Base-by-base conservation (phyloP, 2,797 vertebrate genomes). In the Gallinago solitaria region DNA sequence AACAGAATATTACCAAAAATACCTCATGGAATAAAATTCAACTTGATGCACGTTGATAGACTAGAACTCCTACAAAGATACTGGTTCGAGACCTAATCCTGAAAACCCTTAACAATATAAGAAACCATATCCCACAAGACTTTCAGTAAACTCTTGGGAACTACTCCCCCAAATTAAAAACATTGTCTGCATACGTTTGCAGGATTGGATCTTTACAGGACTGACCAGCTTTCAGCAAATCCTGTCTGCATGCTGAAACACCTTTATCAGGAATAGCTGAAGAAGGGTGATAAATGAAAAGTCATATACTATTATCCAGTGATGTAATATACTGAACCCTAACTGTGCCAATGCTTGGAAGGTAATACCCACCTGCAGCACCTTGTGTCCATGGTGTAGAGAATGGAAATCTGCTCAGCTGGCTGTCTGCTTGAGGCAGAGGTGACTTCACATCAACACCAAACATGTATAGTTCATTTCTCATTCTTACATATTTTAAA, bases 1-100 rank as follows among this genome's bases (percentile, higher is more conserved):
- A 90, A 74, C 77, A 83, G 50, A 92, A 30, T 87, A 57, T 82
- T 88, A 63, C 73, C 67, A 90, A 86, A 96, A 94, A 91, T 96
- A 88, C 93, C 91, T 94, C 91, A 88, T 32, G 43, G 76, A 96
- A 81, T 67, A 80, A 65, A 92, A 65, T 61, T 71, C 48, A 50
- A 47, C 73, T 80, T 67, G 56, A 41, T 92, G 79, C 79, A 82
- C 11, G 41, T 70, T 87, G 73, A 53, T 89, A 86, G 69, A 90
- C n/a, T 87, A 83, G 57, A 86, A 70, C 11, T 64, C 59, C 47
- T 74, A 70, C 27, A 47, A 41, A 65, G 23, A 50, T 43, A 53
- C 5, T 5, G 1, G 18, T 81, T 76, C 69, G 24, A 80, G 37
- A 37, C 17, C 24, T 71, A 39, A 53, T 61, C 45, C 43, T 82